These are phyloP conservation scores for Nasua narica DNA, from an alignment of 2,797 vertebrate species.

Conservation along the genomic window DNA sequence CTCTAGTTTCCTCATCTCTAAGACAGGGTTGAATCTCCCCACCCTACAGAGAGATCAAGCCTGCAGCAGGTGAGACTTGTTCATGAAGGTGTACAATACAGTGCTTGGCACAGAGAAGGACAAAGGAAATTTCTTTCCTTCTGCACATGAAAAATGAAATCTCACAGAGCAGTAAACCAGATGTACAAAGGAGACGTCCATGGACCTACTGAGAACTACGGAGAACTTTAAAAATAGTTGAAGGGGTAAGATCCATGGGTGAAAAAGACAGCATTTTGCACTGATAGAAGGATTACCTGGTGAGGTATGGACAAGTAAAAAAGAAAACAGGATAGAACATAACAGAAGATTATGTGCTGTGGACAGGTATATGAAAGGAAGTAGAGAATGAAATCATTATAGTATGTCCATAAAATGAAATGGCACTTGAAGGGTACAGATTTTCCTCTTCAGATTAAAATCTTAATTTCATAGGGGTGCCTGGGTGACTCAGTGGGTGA, in stretches of 20 bases:
- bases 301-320: neutral
- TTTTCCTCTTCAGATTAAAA: slow-evolving; percentile 29
- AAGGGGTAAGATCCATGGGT: neutral
- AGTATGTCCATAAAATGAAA: neutral
- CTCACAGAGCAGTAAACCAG: neutral
- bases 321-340: neutral
- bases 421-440: neutral
- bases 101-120: neutral
- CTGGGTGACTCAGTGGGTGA: no score
- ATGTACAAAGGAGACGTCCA: neutral
- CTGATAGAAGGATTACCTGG: neutral
- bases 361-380: neutral
- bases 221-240: neutral
- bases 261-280: neutral
- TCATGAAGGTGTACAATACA: neutral
- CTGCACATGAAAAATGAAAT: neutral
- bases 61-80: neutral
- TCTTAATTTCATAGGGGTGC: neutral
- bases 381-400: neutral
- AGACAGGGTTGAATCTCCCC: neutral
- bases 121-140: neutral
- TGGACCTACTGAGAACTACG: neutral
- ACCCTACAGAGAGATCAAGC: neutral
- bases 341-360: neutral
- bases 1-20: neutral